Percentiles rank a stretch among this genome's conserved stretches.
Conservation (phyloP, 2,888 invertebrate genomes). For the Trimorus sp. region DNA sequence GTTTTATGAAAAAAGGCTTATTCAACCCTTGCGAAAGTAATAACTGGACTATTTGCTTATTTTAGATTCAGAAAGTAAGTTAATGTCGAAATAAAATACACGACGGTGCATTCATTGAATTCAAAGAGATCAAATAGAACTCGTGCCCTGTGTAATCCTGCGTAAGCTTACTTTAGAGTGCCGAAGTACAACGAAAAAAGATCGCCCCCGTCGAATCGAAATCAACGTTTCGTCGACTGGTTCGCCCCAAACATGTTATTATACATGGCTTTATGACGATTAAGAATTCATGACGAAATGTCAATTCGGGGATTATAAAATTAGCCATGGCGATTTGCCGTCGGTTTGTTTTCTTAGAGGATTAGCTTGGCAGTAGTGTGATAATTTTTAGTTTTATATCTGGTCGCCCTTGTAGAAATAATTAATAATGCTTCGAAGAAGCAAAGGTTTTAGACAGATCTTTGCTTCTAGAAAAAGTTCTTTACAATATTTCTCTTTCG, state of each 20-base stretch:
- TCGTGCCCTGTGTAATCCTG: slow-evolving; percentile 74
- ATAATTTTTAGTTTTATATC: too few species aligned
- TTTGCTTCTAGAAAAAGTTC: too few species aligned
- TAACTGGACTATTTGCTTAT: slow-evolving; percentile 7
- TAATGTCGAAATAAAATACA: slow-evolving; percentile 47
- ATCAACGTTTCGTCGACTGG: slow-evolving; percentile 75
- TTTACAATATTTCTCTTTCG: too few species aligned
- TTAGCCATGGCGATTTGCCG: slow-evolving; percentile 16
- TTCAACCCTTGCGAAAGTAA: too few species aligned
- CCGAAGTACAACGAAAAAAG: slow-evolving; percentile 70
- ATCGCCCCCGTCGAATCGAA: slow-evolving; percentile 71
- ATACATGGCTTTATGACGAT: slow-evolving; percentile 78
- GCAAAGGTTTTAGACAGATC: too few species aligned
- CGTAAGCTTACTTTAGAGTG: slow-evolving; percentile 71
- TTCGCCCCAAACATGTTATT: slow-evolving; percentile 68
- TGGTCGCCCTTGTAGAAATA: too few species aligned
- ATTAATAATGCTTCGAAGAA: too few species aligned
- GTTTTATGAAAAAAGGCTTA: too few species aligned
- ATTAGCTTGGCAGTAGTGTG: neutral
- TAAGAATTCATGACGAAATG: slow-evolving; percentile 72
- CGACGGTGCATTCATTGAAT: slow-evolving; percentile 41
- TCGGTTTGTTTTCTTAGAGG: slow-evolving; percentile 24
- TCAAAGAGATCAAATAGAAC: slow-evolving; percentile 71
- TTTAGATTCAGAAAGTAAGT: slow-evolving; percentile 8
- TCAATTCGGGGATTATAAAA: slow-evolving; percentile 65